phyloP scores from a whole-genome alignment of 2,113 vertebrate species.

The Tretioscincus oriximinensis region DNA sequence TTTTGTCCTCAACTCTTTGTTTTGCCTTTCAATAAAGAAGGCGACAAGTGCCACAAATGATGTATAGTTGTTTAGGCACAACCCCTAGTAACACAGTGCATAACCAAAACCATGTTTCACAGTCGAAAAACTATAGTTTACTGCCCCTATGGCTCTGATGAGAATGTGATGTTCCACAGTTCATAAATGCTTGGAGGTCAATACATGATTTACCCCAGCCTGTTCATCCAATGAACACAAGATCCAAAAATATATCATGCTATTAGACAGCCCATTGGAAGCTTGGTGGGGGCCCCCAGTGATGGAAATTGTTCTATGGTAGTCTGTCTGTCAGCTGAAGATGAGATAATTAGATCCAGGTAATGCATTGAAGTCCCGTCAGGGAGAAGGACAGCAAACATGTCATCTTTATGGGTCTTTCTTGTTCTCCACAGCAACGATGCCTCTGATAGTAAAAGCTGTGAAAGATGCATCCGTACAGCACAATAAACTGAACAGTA shows the following conservation, averaged over 20 bases:
- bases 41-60: conserved; percentile 89
- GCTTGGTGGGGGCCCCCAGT: conserved; percentile 72
- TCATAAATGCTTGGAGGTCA: conserved; percentile 96
- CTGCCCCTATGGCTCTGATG: conserved; percentile 89
- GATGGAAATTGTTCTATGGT: conserved; percentile 76
- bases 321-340: conserved; percentile 77
- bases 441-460: conserved; percentile 63
- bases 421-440: conserved; percentile 67
- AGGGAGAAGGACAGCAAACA: conserved; percentile 77
- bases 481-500: conserved; percentile 27
- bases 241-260: conserved; percentile 87
- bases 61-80: conserved; percentile 87
- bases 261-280: conserved; percentile 80
- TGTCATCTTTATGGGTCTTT: conserved; percentile 79
- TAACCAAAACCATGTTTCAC: conserved; percentile 96
- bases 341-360: conserved; percentile 87
- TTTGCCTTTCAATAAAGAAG: conserved; percentile 99
- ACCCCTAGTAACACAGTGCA: conserved; percentile 82
- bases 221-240: conserved; percentile 84
- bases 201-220: conserved; percentile 92
- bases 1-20: conserved; percentile 97
- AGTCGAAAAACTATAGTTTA: conserved; percentile 91
- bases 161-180: conserved; percentile 93
- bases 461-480: conserved; percentile 52
- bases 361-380: conserved; percentile 81